Percentiles rank a stretch among this genome's conserved stretches.
Evolutionary conservation across 2,113 vertebrate species (phyloP).

Genomic region (Hypomesus transpacificus): DNA sequence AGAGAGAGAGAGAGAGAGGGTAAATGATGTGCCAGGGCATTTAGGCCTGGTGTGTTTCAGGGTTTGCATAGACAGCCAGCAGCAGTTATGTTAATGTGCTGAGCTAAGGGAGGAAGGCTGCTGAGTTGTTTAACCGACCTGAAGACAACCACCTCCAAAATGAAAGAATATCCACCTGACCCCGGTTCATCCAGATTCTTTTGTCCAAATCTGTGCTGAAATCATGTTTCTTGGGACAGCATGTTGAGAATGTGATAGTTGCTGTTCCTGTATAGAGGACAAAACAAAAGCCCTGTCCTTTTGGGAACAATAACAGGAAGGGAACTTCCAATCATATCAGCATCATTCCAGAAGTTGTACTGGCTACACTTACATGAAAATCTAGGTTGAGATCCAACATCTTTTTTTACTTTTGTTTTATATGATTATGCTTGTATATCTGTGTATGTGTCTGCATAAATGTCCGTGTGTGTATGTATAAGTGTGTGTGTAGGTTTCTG

Average conservation of each 20-base stretch:
- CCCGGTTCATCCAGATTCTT: too few species aligned
- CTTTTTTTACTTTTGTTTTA: conserved; percentile 15
- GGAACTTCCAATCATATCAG: too few species aligned
- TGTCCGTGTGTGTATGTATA: too few species aligned
- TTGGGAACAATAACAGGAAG: too few species aligned
- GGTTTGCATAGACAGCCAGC: conserved; percentile 72
- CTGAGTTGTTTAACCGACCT: conserved; percentile 49
- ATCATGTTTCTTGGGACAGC: too few species aligned
- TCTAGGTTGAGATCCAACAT: too few species aligned
- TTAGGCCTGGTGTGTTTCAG: conserved; percentile 74
- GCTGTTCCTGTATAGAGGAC: too few species aligned
- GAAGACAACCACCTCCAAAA: conserved; percentile 41
- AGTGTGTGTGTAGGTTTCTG: conserved; percentile 25
- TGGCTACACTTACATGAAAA: too few species aligned
- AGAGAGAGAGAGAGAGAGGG: neutral
- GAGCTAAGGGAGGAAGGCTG: conserved; percentile 61
- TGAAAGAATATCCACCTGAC: neutral
- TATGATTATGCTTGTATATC: conserved; percentile 18
- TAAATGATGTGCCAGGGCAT: conserved; percentile 75
- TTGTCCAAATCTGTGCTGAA: too few species aligned
- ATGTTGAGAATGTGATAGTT: too few species aligned
- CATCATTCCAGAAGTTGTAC: too few species aligned
- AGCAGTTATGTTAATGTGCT: conserved; percentile 79
- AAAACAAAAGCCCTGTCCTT: too few species aligned
- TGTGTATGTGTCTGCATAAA: neutral